Base-by-base conservation (phyloP, 2,888 invertebrate species). In the Tenthredo scrophulariae region DNA sequence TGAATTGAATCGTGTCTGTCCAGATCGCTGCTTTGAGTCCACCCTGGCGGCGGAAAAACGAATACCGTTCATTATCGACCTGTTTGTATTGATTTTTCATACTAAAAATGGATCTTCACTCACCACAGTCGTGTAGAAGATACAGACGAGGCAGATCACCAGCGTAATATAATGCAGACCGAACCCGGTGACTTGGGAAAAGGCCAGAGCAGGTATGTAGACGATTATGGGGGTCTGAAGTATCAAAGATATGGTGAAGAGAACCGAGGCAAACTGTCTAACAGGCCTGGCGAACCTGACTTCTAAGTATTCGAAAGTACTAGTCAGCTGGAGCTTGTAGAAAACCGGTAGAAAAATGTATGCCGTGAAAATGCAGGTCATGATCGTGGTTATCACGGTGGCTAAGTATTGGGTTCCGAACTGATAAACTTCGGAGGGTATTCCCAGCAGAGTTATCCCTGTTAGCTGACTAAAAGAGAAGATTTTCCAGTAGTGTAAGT, bases 51-150 rank as follows among this genome's bases (percentile, higher is more conserved):
- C 0, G 2, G 1, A 50, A 54, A 37, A 29, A 13, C 9, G 22
- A 26, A 10, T 13, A 26, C 4, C 26, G 13, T 15, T 62, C 13
- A 26, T 26, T 26, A 26, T 29, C 26, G 4, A 22, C 13, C 4
- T 62, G 9, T 0, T 26, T 26, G 2, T 26, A 0, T 62, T 13
- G 0, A 1, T 62, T 26, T 26, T 62, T 15, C 13, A 13, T 26
- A 13, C 26, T 13, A 13, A 26, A 13, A 13, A 26, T n/a, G n/a
- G 62, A 13, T 62, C 26, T 13, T 26, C 26, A 88, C 94, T 93
- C 91, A 96, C 97, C 62, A 97, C 91, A 0, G 97, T 96, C 3
- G 97, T 97, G 89, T 97, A 96, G 77, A 97, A 96, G 29, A 97
- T 96, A 91, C 97, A 97, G 1, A 96, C 94, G 2, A 95, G 93